phyloP scores from a whole-genome alignment of 2,113 vertebrate genomes.

The Serilophus lunatus region DNA sequence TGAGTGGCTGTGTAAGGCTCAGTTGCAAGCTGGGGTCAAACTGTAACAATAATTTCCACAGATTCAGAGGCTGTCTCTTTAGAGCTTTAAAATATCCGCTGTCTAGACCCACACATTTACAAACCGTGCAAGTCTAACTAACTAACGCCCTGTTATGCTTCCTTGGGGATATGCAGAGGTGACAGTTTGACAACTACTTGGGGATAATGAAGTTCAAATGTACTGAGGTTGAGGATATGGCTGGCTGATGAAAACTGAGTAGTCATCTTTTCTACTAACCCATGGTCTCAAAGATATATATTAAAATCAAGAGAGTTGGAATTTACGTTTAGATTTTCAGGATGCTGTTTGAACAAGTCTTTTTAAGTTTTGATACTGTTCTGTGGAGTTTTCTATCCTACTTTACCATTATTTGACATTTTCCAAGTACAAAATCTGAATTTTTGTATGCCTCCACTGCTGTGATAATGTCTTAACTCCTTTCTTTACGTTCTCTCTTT shows the following conservation, averaged over 20 bases:
- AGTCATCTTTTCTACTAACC: not conserved
- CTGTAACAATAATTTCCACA: not conserved
- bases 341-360: not conserved
- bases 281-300: not conserved
- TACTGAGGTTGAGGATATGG: not conserved
- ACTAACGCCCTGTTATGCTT: not conserved
- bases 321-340: not conserved
- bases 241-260: not conserved
- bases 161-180: constrained; percentile 12
- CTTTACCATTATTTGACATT: not conserved
- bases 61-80: not conserved
- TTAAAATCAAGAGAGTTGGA: not conserved
- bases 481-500: not conserved
- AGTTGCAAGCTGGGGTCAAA: not conserved
- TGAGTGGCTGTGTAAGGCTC: not conserved
- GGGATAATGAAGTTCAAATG: constrained; percentile 14
- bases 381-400: not conserved
- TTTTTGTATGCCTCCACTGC: not conserved
- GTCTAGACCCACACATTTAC: not conserved
- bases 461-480: not conserved
- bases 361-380: not conserved
- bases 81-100: not conserved
- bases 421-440: not conserved
- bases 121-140: not conserved
- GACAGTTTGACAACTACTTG: constrained; percentile 12